Percentiles rank a stretch among this genome's conserved stretches.
These are phyloP conservation scores for Pituophis catenifer DNA, from an alignment of 2,113 vertebrate genomes.

Conservation along the genomic window DNA sequence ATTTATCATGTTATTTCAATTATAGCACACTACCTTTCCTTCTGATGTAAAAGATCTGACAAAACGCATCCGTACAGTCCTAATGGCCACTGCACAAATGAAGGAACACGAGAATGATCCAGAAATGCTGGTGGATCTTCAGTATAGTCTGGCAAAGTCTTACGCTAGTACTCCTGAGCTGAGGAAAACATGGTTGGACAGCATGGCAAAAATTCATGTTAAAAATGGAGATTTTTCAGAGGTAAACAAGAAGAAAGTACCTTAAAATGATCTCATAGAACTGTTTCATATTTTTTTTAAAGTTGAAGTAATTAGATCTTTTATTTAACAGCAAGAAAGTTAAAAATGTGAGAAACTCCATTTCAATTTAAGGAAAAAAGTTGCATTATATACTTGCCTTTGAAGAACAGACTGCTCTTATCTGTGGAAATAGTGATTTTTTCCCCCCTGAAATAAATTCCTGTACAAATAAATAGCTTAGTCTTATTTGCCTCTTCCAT, in stretches of 20 bases:
- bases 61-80: conserved; percentile 93
- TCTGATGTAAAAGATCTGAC: conserved; percentile 96
- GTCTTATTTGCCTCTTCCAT: not conserved
- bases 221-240: conserved; percentile 97
- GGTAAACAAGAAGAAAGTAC: conserved; percentile 63
- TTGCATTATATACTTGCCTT: not conserved
- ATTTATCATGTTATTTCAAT: not conserved
- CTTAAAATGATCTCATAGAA: not conserved
- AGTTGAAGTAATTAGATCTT: not conserved
- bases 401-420: not conserved
- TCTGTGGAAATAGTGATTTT: not conserved
- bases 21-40: conserved; percentile 92
- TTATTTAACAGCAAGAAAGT: not conserved
- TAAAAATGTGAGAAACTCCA: not conserved
- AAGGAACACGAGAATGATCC: conserved; percentile 97
- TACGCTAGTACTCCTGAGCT: conserved; percentile 96
- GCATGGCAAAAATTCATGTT: conserved; percentile 97
- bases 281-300: not conserved
- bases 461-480: not conserved
- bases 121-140: conserved; percentile 97
- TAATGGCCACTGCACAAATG: conserved; percentile 99
- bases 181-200: conserved; percentile 97
- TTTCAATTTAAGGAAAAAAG: not conserved
- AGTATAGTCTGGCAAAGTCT: conserved; percentile 97
- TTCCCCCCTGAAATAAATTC: not conserved